Evolutionary conservation across 2,888 invertebrate species (phyloP).

Genomic region (Cataglyphis albicans): DNA sequence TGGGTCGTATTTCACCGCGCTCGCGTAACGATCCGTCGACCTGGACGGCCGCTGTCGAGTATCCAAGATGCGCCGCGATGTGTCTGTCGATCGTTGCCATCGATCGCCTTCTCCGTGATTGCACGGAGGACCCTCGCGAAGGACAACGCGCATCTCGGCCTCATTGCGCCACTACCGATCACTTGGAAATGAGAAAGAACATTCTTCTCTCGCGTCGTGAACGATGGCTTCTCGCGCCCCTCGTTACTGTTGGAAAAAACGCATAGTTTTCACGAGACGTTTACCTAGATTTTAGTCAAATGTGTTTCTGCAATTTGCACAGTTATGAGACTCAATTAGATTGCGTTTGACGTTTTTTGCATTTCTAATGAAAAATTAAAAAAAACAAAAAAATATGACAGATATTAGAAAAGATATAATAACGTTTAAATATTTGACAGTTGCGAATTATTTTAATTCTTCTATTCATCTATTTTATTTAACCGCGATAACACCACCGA

Average conservation of each 20-base stretch:
- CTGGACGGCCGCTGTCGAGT: constrained; percentile 52
- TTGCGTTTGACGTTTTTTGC: background rate
- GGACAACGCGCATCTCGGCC: constrained; percentile 1
- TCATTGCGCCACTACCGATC: constrained; percentile 2
- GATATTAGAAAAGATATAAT: background rate
- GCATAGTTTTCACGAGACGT: background rate
- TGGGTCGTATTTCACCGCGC: constrained; percentile 73
- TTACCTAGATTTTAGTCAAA: background rate
- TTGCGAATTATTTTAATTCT: background rate
- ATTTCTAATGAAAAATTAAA: background rate
- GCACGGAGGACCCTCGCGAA: constrained; percentile 22
- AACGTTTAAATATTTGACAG: constrained; percentile 14
- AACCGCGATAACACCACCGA: background rate
- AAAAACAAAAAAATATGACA: background rate
- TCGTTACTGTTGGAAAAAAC: background rate
- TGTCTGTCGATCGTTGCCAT: constrained; percentile 45
- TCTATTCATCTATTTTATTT: background rate
- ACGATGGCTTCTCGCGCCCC: background rate
- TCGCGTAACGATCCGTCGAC: constrained; percentile 67
- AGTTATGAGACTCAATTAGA: background rate
- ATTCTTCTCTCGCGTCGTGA: background rate
- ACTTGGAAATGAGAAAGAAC: background rate
- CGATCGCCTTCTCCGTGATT: constrained; percentile 13
- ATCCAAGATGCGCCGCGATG: constrained; percentile 54
- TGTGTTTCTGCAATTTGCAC: constrained; percentile 1